Evolutionary conservation across 2,888 invertebrate species (phyloP), one percentile per base, ranked within the genome.

Genomic region (Tenthredo scrophulariae): DNA sequence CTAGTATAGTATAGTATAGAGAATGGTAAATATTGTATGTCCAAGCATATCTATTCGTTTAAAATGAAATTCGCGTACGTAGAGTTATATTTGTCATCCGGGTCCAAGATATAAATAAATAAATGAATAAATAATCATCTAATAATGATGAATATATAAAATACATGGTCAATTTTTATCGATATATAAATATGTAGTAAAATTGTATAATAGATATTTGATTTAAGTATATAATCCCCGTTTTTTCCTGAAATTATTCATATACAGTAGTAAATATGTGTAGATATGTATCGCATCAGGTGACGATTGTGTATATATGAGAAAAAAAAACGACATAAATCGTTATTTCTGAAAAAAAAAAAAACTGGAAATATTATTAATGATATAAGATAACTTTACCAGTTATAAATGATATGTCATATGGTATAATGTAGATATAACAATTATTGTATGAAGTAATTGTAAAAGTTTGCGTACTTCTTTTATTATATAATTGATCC

Each of bases 101-200:
- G 74, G 74, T 74, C 74, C 74, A 74, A 74, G 46, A 22, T 80
- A 75, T 58, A 40, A 33, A 67, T 77, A 77, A 43, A 67, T 43
- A 26, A 15, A 82, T 65, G 5, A 33, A 33, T 33, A 4, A 33
- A 33, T 33, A 33, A 33, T 33, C 33, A 65, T 40, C 33, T 82
- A 40, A 22, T 46, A 22, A 22, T 40, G 5, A 43, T 37, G 40
- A 74, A 9, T 37, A 80, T 22, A 46, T 82, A 82, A 82, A 67
- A 67, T 82, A 82, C 67, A 33, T 82, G 82, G 82, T 82, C 82
- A 82, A 82, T 82, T 82, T 46, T 82, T 82, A 82, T 67, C 46
- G 29, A 67, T 75, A 46, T n/a, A 82, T 43, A 26, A 18, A 67
- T 65, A 65, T 43, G 62, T 62, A 37, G 37, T 29, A 46, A 80